These are phyloP conservation scores for Sciaenops ocellatus DNA, from an alignment of 2,797 vertebrate genomes.

Conservation along the genomic window DNA sequence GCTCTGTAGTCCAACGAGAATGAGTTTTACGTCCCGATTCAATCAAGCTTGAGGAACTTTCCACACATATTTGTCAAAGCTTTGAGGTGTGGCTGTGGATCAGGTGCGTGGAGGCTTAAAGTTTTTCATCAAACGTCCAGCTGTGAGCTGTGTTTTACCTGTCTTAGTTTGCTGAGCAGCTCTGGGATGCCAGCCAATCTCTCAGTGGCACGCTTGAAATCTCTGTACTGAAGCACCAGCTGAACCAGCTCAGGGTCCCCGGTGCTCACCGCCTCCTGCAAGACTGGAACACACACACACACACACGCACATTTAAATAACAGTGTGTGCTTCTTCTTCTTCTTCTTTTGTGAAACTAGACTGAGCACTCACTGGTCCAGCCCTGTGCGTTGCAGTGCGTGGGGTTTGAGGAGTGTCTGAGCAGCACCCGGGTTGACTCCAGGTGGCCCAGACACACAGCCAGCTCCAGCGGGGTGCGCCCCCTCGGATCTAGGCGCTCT, in stretches of 20 bases:
- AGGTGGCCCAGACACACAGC: slow-evolving; percentile 94
- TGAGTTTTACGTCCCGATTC: too few relatives aligned
- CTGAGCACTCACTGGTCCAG: slow-evolving; percentile 89
- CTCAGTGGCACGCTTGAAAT: slow-evolving; percentile 93
- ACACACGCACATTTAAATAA: slow-evolving; percentile 24
- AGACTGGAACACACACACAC: slow-evolving; percentile 82
- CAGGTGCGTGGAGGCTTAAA: not conserved
- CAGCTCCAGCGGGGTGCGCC: slow-evolving; percentile 93
- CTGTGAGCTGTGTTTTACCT: slow-evolving; percentile 79
- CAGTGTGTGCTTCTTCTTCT: not conserved
- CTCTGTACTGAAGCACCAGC: slow-evolving; percentile 94
- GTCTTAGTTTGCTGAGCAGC: slow-evolving; percentile 93
- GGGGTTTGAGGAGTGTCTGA: slow-evolving; percentile 90
- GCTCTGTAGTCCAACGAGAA: too few relatives aligned
- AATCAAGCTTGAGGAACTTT: too few relatives aligned
- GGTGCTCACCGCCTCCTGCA: slow-evolving; percentile 97
- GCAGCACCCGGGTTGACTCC: slow-evolving; percentile 91
- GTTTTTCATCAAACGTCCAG: not conserved
- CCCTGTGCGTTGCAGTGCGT: slow-evolving; percentile 90
- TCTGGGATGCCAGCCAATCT: slow-evolving; percentile 94
- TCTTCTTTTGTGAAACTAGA: not conserved
- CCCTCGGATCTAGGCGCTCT: slow-evolving; percentile 90
- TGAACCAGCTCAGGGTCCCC: slow-evolving; percentile 97
- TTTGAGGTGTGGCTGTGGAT: not conserved
- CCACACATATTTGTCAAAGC: slow-evolving; percentile 1